Evolutionary conservation across 2,797 vertebrate genomes (phyloP), one percentile per base, ranked within the genome.

Genomic region (Taeniopygia guttata): DNA sequence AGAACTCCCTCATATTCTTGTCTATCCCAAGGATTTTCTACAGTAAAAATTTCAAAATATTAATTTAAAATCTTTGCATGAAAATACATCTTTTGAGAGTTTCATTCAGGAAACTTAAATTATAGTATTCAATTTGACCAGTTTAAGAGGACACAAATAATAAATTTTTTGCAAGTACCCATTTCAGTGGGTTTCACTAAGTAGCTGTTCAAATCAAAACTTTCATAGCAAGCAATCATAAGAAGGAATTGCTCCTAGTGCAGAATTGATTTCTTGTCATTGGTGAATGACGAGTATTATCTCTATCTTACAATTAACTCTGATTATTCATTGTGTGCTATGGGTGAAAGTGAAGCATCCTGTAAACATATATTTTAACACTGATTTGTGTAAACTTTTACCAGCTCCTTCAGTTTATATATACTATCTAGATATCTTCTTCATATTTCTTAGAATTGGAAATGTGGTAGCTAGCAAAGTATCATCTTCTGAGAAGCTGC

Each of bases 281-380:
- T 59, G 30, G 10, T 46, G 26, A 77, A 84, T 32, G 23, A 51
- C 3, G 62, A 87, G 60, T 75, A 58, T 13, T 87, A 11, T 77
- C 2, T 54, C 86, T 73, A 73, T 36, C 29, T 40, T 72, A 16
- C 3, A 40, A 20, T 62, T 46, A 42, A 36, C 5, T 87, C 17
- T 58, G 21, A 43, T 42, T 69, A 55, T 74, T 46, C 60, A 23
- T 46, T 80, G 7, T 64, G 8, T 40, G 10, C 4, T 85, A 17
- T 0, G 1, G 7, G 2, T 20, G 22, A 70, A 76, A 68, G 2
- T 23, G 70, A 68, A 82, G 4, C 5, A 49, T 22, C 5, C 18
- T 75, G 19, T 80, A 60, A 63, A 10, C 4, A 16, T 6, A 3
- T 49, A 46, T 27, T 62, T 54, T 80, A 79, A 55, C 16, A 45